Evolutionary conservation across 2,113 vertebrate genomes (phyloP).

Genomic region (Gallinago undulata): DNA sequence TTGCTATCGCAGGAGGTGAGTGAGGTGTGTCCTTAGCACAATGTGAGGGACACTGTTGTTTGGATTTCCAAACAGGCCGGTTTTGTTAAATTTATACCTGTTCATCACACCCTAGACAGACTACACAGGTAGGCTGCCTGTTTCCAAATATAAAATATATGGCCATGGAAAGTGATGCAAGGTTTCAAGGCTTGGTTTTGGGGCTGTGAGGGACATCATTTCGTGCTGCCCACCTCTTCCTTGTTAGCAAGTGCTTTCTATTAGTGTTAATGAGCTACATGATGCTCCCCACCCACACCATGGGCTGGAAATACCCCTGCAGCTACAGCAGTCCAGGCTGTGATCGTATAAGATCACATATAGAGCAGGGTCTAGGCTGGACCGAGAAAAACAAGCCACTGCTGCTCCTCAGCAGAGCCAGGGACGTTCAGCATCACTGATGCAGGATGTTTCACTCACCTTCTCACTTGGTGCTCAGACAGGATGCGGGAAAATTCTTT

Average conservation of each 20-base stretch:
- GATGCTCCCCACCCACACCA: rapidly evolving
- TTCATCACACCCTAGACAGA: neutral
- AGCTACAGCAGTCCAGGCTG: neutral
- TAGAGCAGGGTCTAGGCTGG: neutral
- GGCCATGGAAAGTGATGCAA: neutral
- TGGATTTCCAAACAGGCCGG: neutral
- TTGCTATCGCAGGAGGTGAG: neutral
- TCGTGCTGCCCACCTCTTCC: neutral
- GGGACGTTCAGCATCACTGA: neutral
- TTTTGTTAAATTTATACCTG: neutral
- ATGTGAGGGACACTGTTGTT: rapidly evolving
- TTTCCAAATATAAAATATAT: neutral
- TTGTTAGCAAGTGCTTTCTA: rapidly evolving
- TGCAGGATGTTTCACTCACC: rapidly evolving
- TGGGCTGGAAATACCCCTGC: neutral
- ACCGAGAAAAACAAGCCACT: neutral
- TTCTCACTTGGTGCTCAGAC: neutral
- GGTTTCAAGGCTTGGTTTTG: neutral
- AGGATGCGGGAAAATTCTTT: rapidly evolving
- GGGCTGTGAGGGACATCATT: neutral
- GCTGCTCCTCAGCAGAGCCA: neutral
- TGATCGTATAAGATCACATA: neutral
- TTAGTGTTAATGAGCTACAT: neutral
- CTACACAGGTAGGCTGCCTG: rapidly evolving
- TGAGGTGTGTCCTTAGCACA: neutral